Conservation (phyloP, 2,113 vertebrate species). For the Amazona guildingii region DNA sequence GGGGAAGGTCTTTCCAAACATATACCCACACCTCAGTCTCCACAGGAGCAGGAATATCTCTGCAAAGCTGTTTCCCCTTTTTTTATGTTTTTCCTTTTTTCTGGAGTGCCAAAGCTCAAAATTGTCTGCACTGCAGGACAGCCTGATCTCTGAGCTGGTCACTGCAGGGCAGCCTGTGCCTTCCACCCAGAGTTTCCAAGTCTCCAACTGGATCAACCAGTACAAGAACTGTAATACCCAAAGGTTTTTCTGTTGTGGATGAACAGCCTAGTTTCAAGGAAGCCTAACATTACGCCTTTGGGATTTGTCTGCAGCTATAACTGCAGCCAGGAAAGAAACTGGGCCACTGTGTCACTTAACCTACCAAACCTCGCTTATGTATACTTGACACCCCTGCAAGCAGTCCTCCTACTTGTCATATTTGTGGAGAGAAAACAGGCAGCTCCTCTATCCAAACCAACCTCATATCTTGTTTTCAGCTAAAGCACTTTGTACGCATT, state of each 20-base stretch:
- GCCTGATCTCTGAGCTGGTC: not conserved
- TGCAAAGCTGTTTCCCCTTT: not conserved
- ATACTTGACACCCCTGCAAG: not conserved
- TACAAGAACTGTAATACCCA: not conserved
- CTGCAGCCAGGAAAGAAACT: not conserved
- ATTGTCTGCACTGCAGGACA: not conserved
- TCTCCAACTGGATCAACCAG: not conserved
- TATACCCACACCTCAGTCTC: not conserved
- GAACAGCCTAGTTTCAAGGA: not conserved
- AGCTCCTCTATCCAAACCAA: not conserved
- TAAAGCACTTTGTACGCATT: not conserved
- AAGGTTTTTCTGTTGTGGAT: not conserved
- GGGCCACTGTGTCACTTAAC: constrained; percentile 2
- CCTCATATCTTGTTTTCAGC: not conserved
- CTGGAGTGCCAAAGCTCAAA: not conserved
- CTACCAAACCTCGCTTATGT: not conserved
- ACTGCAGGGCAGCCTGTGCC: not conserved
- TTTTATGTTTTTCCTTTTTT: not conserved
- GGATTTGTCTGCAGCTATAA: not conserved
- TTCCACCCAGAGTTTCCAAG: not conserved
- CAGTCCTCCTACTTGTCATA: not conserved
- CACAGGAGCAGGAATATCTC: not conserved
- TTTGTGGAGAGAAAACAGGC: not conserved
- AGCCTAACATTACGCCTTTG: not conserved
- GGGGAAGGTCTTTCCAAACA: not conserved